phyloP scores from a whole-genome alignment of 2,113 vertebrate species.

The Anthoscopus minutus region DNA sequence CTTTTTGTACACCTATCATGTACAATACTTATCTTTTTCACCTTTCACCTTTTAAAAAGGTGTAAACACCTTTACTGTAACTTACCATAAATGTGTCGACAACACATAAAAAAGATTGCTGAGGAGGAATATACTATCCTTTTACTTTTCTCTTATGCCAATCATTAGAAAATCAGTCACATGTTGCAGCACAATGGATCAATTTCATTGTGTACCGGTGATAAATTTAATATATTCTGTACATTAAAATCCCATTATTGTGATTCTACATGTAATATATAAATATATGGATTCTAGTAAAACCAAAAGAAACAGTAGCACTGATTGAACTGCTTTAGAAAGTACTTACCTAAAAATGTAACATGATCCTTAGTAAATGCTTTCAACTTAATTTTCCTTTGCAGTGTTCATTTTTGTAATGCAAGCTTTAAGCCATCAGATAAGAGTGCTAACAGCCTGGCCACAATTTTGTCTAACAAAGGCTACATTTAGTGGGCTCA shows the following conservation, averaged over 20 bases:
- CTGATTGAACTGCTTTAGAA: background rate
- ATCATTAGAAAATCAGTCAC: background rate
- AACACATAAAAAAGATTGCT: background rate
- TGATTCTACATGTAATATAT: background rate
- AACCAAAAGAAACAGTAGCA: background rate
- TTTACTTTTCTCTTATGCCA: background rate
- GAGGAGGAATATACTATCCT: background rate
- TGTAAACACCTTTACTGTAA: background rate
- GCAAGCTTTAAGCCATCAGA: slow-evolving; percentile 16
- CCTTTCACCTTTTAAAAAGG: background rate
- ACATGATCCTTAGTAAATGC: background rate
- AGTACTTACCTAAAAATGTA: background rate
- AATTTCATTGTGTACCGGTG: background rate
- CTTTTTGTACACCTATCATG: too few species aligned
- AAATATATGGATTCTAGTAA: slow-evolving; percentile 1
- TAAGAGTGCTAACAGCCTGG: background rate
- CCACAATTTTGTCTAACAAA: slow-evolving; percentile 46
- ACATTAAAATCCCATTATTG: background rate
- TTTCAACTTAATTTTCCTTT: slow-evolving; percentile 16
- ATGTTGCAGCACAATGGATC: background rate
- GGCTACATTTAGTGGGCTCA: slow-evolving; percentile 22
- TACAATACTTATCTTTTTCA: background rate
- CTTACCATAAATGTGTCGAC: background rate
- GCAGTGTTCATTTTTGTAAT: slow-evolving; percentile 4
- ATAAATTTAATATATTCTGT: background rate